Base-by-base conservation (phyloP, 1,140 invertebrate genomes). In the Trichonephila inaurata region DNA sequence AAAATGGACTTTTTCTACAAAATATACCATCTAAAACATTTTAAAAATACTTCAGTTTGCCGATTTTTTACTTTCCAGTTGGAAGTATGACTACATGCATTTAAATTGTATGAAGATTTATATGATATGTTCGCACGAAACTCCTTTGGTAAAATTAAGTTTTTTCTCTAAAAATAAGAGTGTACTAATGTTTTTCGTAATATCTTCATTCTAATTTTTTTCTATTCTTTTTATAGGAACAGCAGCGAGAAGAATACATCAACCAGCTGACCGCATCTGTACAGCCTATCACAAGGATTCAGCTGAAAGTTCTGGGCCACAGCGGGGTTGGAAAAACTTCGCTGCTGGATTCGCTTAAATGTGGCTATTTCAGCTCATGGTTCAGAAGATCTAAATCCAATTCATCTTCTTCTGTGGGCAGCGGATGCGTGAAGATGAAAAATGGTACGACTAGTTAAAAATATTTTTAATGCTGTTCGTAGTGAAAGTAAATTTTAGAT, bases 301-400 rank as follows among this genome's bases (percentile, higher is more conserved):
- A 98, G 95, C 95, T 98, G 60, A 97, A 98, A 95, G 95, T 98
- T n/a, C 97, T 98, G 94, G 98, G 98, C 7, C 97, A 98, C 95
- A 97, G 97, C 72, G 97, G 97, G 2, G 97, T 97, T 16, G 98
- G 98, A 3, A 98, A 98, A 96, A 97, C 97, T 21, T 96, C 97
- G 0, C 96, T 98, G 14, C 96, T 98, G 19, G 97, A 97, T 94
- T 97, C 97, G 2, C 95, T 98, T 24, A 97, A 97, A 95, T 97
- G 97, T 90, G 97, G 97, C 3, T 96, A 97, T 93, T 97, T 97
- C 95, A 97, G 96, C 95, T 96, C 97, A 24, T 96, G 97, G 91
- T 97, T 97, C 94, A 95, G 97, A 93, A 95, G 97, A 94, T 95
- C 95, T n/a, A 96, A 95, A 96, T 93, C 92, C 14, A 90, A 91